Evolutionary conservation across 2,113 vertebrate genomes (phyloP).

Genomic region (Halcyon senegalensis): DNA sequence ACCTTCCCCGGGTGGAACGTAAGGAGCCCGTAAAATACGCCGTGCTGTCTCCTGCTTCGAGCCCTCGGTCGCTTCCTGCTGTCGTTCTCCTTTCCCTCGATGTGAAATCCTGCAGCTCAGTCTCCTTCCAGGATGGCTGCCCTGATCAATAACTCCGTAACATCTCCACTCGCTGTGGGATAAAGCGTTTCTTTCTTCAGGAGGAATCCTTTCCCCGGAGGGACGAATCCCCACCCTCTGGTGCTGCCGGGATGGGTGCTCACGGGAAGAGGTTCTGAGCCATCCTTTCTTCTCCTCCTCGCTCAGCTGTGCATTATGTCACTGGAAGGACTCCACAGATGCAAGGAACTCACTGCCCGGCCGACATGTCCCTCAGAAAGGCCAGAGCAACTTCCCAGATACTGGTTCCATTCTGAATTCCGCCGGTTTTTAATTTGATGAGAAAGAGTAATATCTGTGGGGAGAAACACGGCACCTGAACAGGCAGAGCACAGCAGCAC

Average conservation of each 20-base stretch:
- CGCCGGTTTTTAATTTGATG: not conserved
- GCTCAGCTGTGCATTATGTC: not conserved
- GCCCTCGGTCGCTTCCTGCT: constrained; percentile 15
- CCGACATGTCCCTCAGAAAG: not conserved
- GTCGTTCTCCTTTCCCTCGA: constrained; percentile 31
- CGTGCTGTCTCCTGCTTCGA: not conserved
- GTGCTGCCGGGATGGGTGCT: not conserved
- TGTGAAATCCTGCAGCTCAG: constrained; percentile 38
- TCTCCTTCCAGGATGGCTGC: constrained; percentile 36
- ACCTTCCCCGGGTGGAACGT: not conserved
- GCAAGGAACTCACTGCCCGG: not conserved
- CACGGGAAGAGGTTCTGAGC: not conserved
- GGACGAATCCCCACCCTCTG: constrained; percentile 51
- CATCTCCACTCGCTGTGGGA: constrained; percentile 40
- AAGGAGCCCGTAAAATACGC: constrained; percentile 17
- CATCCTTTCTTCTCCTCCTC: not conserved
- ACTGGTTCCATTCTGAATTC: not conserved
- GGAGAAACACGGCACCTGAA: not conserved
- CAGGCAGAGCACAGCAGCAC: not conserved
- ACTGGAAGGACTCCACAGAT: not conserved
- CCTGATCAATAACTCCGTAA: constrained; percentile 62
- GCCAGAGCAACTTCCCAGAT: not conserved
- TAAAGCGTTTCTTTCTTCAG: constrained; percentile 59
- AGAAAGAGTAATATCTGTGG: not conserved
- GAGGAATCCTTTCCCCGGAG: constrained; percentile 40